A percentile compares a stretch with the other conserved stretches of the same genome.
phyloP scores from a whole-genome alignment of 2,797 vertebrate genomes.

The Anabas testudineus region DNA sequence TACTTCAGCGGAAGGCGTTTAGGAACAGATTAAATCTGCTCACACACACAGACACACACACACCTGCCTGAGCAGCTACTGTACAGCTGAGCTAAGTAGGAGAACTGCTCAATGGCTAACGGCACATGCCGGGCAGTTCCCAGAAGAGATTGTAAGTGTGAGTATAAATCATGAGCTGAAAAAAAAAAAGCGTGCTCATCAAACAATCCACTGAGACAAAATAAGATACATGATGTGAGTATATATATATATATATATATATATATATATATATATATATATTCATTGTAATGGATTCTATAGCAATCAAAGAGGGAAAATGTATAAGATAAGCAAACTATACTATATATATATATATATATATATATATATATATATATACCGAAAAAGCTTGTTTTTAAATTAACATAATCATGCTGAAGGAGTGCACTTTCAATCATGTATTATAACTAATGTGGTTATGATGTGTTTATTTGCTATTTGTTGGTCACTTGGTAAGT shows the following conservation, averaged over 20 bases:
- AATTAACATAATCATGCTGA: too few relatives aligned
- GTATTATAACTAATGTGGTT: constrained; percentile 56
- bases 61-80: constrained; percentile 20
- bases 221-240: constrained; percentile 7
- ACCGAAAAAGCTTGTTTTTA: too few relatives aligned
- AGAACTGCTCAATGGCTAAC: constrained; percentile 31
- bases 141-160: constrained; percentile 30
- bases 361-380: too few relatives aligned
- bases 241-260: constrained; percentile 55
- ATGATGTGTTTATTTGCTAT: constrained; percentile 47
- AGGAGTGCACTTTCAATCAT: constrained; percentile 50
- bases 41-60: constrained; percentile 27
- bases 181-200: constrained; percentile 21
- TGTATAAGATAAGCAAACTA: too few relatives aligned
- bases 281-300: too few relatives aligned
- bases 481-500: constrained; percentile 51
- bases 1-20: constrained; percentile 44
- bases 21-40: constrained; percentile 59
- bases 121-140: constrained; percentile 40
- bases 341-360: too few relatives aligned
- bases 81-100: constrained; percentile 27
- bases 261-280: constrained; percentile 47
- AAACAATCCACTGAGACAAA: constrained; percentile 46
- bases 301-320: too few relatives aligned
- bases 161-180: constrained; percentile 50